phyloP scores from a whole-genome alignment of 2,888 invertebrate genomes.

The Drosophila heteroneura region DNA sequence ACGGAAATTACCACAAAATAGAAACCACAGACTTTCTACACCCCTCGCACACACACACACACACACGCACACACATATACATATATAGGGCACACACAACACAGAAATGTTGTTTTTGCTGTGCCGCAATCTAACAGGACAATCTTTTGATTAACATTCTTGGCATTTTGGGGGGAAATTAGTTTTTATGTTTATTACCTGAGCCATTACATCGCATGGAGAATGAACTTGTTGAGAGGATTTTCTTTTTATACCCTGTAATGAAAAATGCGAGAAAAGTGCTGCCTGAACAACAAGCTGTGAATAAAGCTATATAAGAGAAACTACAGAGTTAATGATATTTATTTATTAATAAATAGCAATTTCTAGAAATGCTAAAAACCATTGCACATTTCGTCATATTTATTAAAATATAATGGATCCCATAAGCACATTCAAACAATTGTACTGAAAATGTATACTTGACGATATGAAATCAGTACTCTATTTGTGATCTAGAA shows the following conservation, averaged over 20 bases:
- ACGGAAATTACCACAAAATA: slow-evolving; percentile 81
- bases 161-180: slow-evolving; percentile 76
- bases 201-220: slow-evolving; percentile 73
- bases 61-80: slow-evolving; percentile 14
- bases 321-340: not conserved
- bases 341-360: not conserved
- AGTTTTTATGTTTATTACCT: slow-evolving; percentile 81
- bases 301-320: not conserved
- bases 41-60: slow-evolving; percentile 31
- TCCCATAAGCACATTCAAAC: not conserved
- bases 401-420: not conserved
- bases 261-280: not conserved
- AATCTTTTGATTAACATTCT: slow-evolving; percentile 82
- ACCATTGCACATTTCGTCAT: not conserved
- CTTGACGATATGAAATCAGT: not conserved
- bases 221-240: slow-evolving; percentile 70
- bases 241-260: slow-evolving; percentile 50
- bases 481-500: not conserved
- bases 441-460: not conserved
- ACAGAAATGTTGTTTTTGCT: slow-evolving; percentile 52
- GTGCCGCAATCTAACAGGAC: slow-evolving; percentile 76
- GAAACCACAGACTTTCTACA: slow-evolving; percentile 71
- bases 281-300: not conserved
- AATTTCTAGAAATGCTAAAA: not conserved
- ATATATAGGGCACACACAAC: slow-evolving; percentile 15